phyloP scores from a whole-genome alignment of 2,113 vertebrate species.

The Epinephelus fuscoguttatus region DNA sequence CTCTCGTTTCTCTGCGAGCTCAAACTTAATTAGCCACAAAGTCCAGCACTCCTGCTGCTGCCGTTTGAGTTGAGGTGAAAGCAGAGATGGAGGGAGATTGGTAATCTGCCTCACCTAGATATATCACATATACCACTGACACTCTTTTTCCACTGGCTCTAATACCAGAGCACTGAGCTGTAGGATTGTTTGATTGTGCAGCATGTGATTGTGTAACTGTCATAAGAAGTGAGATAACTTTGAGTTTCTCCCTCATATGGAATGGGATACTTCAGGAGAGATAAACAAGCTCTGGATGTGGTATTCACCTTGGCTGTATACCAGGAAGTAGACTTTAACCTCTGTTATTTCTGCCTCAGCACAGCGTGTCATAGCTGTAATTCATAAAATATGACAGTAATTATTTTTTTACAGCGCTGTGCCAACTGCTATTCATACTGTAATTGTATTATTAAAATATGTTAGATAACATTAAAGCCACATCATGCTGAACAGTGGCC shows the following conservation, averaged over 20 bases:
- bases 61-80: conserved; percentile 13
- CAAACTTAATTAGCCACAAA: conserved; percentile 41
- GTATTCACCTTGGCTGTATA: conserved; percentile 15
- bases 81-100: conserved; percentile 12
- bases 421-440: conserved; percentile 8
- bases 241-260: conserved; percentile 32
- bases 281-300: conserved; percentile 35
- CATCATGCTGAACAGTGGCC: neutral
- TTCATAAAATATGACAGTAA: neutral
- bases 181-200: conserved; percentile 6
- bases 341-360: neutral
- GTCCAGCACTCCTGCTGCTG: conserved; percentile 35
- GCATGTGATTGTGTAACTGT: conserved; percentile 19
- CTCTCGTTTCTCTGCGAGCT: conserved; percentile 12
- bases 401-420: neutral
- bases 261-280: conserved; percentile 41
- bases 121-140: conserved; percentile 41
- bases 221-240: conserved; percentile 49
- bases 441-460: neutral
- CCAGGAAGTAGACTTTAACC: conserved; percentile 26
- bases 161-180: conserved; percentile 30
- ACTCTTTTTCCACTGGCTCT: conserved; percentile 52
- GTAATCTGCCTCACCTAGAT: conserved; percentile 14
- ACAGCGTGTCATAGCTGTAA: conserved; percentile 1
- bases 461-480: neutral